Base-by-base conservation (phyloP, 2,797 vertebrate genomes). In the Scomberomorus guttatus region DNA sequence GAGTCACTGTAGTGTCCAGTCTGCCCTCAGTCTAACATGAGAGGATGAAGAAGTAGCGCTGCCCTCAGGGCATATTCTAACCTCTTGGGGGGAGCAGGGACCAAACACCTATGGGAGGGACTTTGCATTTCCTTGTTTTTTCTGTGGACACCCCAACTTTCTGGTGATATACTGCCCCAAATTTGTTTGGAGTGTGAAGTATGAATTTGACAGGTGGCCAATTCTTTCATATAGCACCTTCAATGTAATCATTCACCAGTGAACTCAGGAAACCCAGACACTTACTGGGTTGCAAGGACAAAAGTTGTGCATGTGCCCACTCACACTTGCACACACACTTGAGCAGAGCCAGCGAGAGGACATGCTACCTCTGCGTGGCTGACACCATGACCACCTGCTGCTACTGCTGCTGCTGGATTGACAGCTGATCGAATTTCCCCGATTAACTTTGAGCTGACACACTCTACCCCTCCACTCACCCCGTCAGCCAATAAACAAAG, bases 211-310 rank as follows among this genome's bases (percentile, higher is more conserved):
- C 37, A 37, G 2, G 37, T 37, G 37, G 37, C 37, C 37, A 37
- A 37, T 37, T 37, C 37, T 37, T 37, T 11, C 10, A 37, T 11
- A 37, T 11, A 37, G 37, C 11, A 3, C 37, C 37, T 37, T 37
- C 14, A 42, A 90, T 88, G 5, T 60, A 78, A 88, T 89, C 57
- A 80, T 76, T 86, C 80, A 81, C 67, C n/a, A n/a, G n/a, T n/a
- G n/a, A n/a, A 69, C 75, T 87, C 83, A 70, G 77, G 85, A 87
- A 77, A 80, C 32, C 63, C 52, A 22, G 62, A 68, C 15, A 32
- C 74, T 73, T 76, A 86, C 71, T 85, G 60, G 80, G 79, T 74
- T 84, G 68, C 58, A 75, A 84, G 77, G 79, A 87, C 72, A 78
- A 80, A 74, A 73, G 71, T 81, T 67, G 74, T 71, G 34, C 64